These are phyloP conservation scores for Conistra vaccinii DNA, from an alignment of 2,888 invertebrate species.

Conservation along the genomic window DNA sequence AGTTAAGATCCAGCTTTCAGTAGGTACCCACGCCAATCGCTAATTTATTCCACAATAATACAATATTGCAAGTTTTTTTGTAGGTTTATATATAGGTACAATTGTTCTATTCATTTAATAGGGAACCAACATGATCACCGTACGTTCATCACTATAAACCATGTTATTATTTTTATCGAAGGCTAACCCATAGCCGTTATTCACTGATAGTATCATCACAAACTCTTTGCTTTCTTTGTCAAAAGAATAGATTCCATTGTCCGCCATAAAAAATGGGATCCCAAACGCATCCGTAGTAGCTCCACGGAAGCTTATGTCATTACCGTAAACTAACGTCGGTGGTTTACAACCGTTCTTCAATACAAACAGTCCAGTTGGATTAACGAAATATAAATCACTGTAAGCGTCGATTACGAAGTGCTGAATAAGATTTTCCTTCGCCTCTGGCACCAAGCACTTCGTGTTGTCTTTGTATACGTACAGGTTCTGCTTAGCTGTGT, in stretches of 20 bases:
- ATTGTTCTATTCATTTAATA: slow-evolving; percentile 26
- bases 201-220: slow-evolving; percentile 68
- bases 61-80: neutral
- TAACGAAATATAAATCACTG: slow-evolving; percentile 75
- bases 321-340: slow-evolving; percentile 69
- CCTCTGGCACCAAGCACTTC: slow-evolving; percentile 63
- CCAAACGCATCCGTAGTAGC: slow-evolving; percentile 74
- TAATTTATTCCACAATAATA: slow-evolving; percentile 15
- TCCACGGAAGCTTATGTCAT: slow-evolving; percentile 74
- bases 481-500: slow-evolving; percentile 77
- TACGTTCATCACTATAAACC: slow-evolving; percentile 78
- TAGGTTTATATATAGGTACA: neutral
- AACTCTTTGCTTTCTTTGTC: slow-evolving; percentile 69
- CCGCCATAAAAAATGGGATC: slow-evolving; percentile 74
- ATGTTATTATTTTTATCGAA: slow-evolving; percentile 80
- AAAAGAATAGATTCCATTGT: slow-evolving; percentile 78
- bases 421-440: slow-evolving; percentile 74
- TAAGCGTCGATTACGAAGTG: slow-evolving; percentile 75
- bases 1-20: slow-evolving; percentile 6
- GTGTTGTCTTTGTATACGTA: slow-evolving; percentile 68
- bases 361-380: slow-evolving; percentile 73
- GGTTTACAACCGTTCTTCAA: slow-evolving; percentile 66
- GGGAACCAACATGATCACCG: slow-evolving; percentile 74
- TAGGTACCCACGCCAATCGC: neutral
- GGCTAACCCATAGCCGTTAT: slow-evolving; percentile 78